Percentiles rank a stretch among this genome's conserved stretches.
Evolutionary conservation across 2,113 vertebrate species (phyloP).

Genomic region (Myodes glareolus): DNA sequence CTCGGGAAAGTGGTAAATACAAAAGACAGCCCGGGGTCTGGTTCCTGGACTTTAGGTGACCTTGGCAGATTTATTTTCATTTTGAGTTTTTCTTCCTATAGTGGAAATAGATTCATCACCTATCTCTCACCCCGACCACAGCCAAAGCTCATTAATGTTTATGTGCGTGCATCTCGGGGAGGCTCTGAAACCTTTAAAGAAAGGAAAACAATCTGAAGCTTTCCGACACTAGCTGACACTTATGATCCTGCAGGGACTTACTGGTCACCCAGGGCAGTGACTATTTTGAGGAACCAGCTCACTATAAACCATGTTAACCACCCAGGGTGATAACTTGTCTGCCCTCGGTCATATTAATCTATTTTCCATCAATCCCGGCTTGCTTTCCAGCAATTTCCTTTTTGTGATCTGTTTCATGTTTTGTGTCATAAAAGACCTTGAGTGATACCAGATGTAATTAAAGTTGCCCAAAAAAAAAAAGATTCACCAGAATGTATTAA

Average conservation of each 20-base stretch:
- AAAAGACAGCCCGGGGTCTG: too few species aligned
- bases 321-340: background rate
- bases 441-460: slow-evolving; percentile 35
- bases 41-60: background rate
- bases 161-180: slow-evolving; percentile 6
- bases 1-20: background rate
- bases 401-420: background rate
- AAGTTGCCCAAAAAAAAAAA: slow-evolving; percentile 35
- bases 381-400: slow-evolving; percentile 43
- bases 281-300: slow-evolving; percentile 31
- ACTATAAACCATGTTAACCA: background rate
- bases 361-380: slow-evolving; percentile 29
- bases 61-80: background rate
- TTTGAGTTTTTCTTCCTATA: slow-evolving; percentile 11
- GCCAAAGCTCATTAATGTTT: background rate
- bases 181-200: slow-evolving; percentile 40
- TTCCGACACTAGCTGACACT: slow-evolving; percentile 16
- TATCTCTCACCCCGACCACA: background rate
- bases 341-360: background rate
- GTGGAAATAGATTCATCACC: background rate
- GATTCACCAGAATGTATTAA: background rate
- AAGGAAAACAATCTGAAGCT: background rate
- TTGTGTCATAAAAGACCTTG: background rate
- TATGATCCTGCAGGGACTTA: background rate
- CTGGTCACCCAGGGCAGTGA: background rate